Conservation (phyloP, 2,888 invertebrate genomes). For the Archaeoteleia sp. region DNA sequence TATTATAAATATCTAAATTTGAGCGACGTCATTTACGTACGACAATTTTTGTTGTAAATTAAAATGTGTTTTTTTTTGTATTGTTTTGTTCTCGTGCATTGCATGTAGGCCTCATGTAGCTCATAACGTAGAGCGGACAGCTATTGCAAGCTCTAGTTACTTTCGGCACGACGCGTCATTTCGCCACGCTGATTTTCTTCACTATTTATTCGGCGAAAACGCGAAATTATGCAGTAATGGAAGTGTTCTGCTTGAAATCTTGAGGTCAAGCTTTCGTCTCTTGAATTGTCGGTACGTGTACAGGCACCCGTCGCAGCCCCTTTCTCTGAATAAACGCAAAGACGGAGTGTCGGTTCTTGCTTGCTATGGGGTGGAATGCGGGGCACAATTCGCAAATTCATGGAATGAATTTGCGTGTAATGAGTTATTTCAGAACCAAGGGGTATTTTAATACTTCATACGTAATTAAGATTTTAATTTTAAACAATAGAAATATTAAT, state of each 20-base stretch:
- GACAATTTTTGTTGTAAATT: too few relatives aligned
- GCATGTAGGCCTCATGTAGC: constrained; percentile 9
- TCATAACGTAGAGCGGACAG: constrained; percentile 18
- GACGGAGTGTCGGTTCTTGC: neutral
- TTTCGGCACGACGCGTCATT: constrained; percentile 31
- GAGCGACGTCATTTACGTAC: too few relatives aligned
- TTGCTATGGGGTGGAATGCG: neutral
- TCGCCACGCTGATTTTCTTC: constrained; percentile 15
- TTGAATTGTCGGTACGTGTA: constrained; percentile 8
- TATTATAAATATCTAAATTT: too few relatives aligned
- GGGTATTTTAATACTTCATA: neutral
- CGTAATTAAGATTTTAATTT: constrained; percentile 1
- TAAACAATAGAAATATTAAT: too few relatives aligned
- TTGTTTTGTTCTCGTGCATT: constrained; percentile 18
- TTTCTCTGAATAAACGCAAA: constrained; percentile 8
- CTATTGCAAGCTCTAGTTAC: constrained; percentile 38
- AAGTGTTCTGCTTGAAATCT: constrained; percentile 10
- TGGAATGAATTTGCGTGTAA: constrained; percentile 4
- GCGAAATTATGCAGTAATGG: constrained; percentile 18
- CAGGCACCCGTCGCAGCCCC: neutral
- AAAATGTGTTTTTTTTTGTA: constrained; percentile 6
- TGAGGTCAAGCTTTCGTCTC: constrained; percentile 3
- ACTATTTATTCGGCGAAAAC: constrained; percentile 17
- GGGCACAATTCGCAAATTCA: constrained; percentile 14
- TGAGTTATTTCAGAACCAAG: constrained; percentile 1